Base-by-base conservation (phyloP, 2,888 invertebrate species). In the Drosophila birchii region DNA sequence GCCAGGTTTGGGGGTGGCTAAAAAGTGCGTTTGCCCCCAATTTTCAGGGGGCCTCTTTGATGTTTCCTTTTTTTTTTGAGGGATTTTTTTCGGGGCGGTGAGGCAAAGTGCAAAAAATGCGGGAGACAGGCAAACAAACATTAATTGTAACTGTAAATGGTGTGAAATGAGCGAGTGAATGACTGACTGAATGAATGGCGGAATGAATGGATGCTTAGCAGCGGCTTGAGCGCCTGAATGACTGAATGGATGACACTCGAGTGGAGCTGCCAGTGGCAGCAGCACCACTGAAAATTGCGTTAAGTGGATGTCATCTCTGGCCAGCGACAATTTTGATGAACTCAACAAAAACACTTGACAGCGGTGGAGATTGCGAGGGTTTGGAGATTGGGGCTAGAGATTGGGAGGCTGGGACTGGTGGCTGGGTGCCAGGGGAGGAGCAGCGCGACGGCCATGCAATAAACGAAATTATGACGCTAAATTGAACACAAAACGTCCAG, bases 381-480 rank as follows among this genome's bases (percentile, higher is more conserved):
- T 51, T 36, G 61, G 44, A 32, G 41, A 7, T 29, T 62, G 45
- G 12, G 45, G 51, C 12, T 11, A 29, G 63, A 45, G 23, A 23
- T n/a, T 55, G 54, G 45, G 14, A 7, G 34, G 51, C 11, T 14
- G 36, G 57, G 55, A 11, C 11, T 16, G 36, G 36, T 14, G 5
- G 14, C 36, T 14, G 36, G 12, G 39, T 34, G 34, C 20, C 45
- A 39, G 54, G 60, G 63, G 58, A 75, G 80, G 76, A 78, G 75
- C 54, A 75, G 80, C 3, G 51, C 51, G 51, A 36, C 51, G 34
- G 78, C 79, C 73, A 76, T 75, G 79, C 86, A 81, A 90, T 89
- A 81, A 89, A 86, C 86, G 81, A 84, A 89, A 89, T 89, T 90
- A 89, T 88, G 82, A 86, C 81, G 82, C 90, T 89, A 90, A 89